phyloP scores from a whole-genome alignment of 1,140 invertebrate species.

The Drosophila pseudoananassae region DNA sequence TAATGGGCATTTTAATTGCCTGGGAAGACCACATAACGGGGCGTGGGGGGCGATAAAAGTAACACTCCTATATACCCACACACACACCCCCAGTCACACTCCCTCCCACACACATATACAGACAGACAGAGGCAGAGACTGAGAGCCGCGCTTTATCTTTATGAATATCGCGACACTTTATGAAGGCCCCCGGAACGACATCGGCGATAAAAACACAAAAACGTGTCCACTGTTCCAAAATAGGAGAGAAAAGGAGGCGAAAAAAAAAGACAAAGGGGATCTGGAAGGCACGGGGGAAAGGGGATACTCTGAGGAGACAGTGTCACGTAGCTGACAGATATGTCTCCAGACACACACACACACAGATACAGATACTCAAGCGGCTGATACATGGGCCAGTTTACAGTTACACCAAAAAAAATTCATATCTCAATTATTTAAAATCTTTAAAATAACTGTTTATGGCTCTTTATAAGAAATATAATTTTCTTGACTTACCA shows the following conservation, averaged over 20 bases:
- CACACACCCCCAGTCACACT: neutral
- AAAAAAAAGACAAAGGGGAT: neutral
- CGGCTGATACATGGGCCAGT: constrained; percentile 3
- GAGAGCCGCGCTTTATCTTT: constrained; percentile 53
- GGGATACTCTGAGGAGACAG: neutral
- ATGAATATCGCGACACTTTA: constrained; percentile 71
- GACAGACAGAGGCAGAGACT: constrained; percentile 5
- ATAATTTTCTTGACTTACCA: too few species aligned
- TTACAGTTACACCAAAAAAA: neutral
- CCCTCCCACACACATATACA: too few species aligned
- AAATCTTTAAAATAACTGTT: too few species aligned
- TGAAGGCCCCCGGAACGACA: constrained; percentile 57
- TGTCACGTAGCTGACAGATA: constrained; percentile 55
- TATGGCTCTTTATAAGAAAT: too few species aligned
- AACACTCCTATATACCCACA: constrained; percentile 17
- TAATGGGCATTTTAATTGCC: constrained; percentile 66
- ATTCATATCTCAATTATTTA: neutral
- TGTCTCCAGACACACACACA: constrained; percentile 6
- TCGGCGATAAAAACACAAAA: constrained; percentile 42
- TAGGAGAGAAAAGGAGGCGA: constrained; percentile 6
- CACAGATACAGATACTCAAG: constrained; percentile 23
- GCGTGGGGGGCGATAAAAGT: constrained; percentile 40
- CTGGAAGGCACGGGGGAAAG: neutral
- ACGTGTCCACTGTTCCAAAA: constrained; percentile 44
- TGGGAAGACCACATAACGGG: constrained; percentile 19